Conservation (phyloP, 23 tunicate genomes). For the Ciona savignyi region DNA sequence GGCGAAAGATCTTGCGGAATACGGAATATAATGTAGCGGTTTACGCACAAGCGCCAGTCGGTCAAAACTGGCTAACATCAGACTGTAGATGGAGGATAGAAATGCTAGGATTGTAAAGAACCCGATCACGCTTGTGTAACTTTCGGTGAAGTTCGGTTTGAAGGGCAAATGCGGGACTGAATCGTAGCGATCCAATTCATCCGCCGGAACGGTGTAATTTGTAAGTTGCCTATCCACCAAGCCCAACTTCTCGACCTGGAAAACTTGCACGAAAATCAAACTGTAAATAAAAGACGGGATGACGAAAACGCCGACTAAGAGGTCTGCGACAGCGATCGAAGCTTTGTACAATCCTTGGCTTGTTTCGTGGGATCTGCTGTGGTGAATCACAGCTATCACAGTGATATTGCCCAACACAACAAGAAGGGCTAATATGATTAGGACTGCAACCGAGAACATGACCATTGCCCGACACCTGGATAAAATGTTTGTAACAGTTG, state of each 20-base stretch:
- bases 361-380: background rate
- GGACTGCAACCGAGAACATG: background rate
- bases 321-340: background rate
- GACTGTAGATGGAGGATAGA: slow-evolving; percentile 9
- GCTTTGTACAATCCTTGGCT: background rate
- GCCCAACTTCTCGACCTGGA: background rate
- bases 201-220: background rate
- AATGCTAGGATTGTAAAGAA: slow-evolving; percentile 10
- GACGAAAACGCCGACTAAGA: background rate
- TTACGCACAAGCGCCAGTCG: slow-evolving; percentile 7
- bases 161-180: background rate
- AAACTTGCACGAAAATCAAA: background rate
- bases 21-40: slow-evolving; percentile 4
- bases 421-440: background rate
- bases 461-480: background rate
- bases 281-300: background rate
- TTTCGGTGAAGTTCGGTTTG: background rate
- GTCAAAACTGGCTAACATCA: slow-evolving; percentile 10
- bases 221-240: background rate
- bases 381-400: background rate
- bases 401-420: background rate
- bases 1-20: background rate
- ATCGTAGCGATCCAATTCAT: background rate
- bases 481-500: too few species aligned
- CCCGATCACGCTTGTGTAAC: background rate